Percentiles rank a stretch among this genome's conserved stretches.
Evolutionary conservation across 2,113 vertebrate genomes (phyloP).

Genomic region (Bombycilla garrulus): DNA sequence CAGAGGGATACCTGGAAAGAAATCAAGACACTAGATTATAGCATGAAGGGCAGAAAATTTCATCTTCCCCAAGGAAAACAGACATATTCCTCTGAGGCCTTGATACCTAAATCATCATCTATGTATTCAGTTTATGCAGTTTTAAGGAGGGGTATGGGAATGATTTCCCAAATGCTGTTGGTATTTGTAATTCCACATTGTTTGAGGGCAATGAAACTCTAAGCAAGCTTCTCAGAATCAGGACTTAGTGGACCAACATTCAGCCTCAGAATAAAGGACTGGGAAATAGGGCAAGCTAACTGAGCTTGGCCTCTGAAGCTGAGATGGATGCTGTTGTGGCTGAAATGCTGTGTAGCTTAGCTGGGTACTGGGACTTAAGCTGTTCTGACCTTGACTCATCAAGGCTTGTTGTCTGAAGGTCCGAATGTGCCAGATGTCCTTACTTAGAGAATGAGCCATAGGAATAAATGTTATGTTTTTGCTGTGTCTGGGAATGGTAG

Average conservation of each 20-base stretch:
- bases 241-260: background rate
- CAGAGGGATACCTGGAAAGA: background rate
- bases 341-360: background rate
- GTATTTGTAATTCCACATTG: background rate
- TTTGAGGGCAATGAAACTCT: background rate
- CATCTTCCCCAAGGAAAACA: background rate
- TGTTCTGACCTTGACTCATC: background rate
- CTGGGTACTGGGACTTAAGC: background rate
- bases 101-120: background rate
- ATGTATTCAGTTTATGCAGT: background rate
- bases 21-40: background rate
- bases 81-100: background rate
- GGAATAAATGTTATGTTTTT: background rate
- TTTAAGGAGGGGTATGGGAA: background rate
- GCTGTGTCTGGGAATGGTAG: background rate
- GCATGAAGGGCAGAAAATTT: background rate
- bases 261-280: background rate
- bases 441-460: background rate
- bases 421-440: background rate
- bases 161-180: background rate
- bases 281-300: background rate
- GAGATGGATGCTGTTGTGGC: background rate
- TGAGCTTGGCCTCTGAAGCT: background rate
- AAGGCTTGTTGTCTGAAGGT: background rate
- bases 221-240: background rate